Evolutionary conservation across 2,888 invertebrate species (phyloP), one percentile per base, ranked within the genome.

Genomic region (Gisinianus flammeolus): DNA sequence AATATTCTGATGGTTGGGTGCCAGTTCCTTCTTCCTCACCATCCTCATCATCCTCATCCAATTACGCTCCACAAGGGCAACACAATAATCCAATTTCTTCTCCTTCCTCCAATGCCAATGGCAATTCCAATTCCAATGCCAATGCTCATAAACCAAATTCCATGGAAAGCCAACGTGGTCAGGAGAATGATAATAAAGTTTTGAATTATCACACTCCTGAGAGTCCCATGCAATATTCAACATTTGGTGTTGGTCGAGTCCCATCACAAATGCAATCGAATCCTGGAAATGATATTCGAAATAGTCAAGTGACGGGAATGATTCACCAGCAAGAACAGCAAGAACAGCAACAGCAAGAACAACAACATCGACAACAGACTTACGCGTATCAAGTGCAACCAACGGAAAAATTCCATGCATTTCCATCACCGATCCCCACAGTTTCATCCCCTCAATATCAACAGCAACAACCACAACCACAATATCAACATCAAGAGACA

Each of bases 391-490:
- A 64, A 64, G 64, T 64, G 4, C 64, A 64, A 26, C 26, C 64
- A 24, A 64, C 64, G 24, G 64, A 64, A 28, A 64, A 24, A 16
- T 58, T 22, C 58, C 58, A 58, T 58, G 10, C 19, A 58, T 16
- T 58, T 10, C 58, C 10, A 22, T 22, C 58, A 64, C 16, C 8
- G 2, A 44, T 19, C 12, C 44, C 64, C 44, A 68, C 66, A 28
- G 8, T 26, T 12, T 24, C 62, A 22, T 16, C 52, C 52, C n/a
- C 44, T 58, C 6, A 31, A 69, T 35, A 19, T 66, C 77, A 30
- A 69, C 62, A 12, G 56, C 64, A 35, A 72, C 72, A n/a, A 72
- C 71, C 2, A 54, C 52, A 24, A 66, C 26, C 24, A n/a, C 72
- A 44, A 19, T 44, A 44, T 22, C 26, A 68, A 33, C 33, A n/a